These are phyloP conservation scores for Rhimphoctona megacephalus DNA, from an alignment of 2,888 invertebrate species.

Conservation along the genomic window DNA sequence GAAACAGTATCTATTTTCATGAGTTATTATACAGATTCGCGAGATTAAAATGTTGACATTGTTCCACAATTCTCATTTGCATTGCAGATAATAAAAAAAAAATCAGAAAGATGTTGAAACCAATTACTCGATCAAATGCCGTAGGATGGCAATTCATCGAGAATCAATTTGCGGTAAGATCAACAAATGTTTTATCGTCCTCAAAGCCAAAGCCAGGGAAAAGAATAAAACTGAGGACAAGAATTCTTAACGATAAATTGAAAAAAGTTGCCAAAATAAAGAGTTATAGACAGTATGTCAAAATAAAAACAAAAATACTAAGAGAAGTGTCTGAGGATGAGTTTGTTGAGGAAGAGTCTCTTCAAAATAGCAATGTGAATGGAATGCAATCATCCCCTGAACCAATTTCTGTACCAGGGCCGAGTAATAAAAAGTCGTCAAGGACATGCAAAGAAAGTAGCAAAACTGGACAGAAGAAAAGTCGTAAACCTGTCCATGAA, in stretches of 20 bases:
- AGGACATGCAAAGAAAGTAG: not conserved
- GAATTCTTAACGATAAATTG: conserved; percentile 68
- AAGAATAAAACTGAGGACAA: conserved; percentile 66
- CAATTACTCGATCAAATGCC: conserved; percentile 1
- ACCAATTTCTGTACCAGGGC: not conserved
- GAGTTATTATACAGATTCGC: not conserved
- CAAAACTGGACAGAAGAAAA: not conserved
- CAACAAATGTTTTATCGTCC: conserved; percentile 61
- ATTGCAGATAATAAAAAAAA: not conserved
- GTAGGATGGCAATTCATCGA: conserved; percentile 66
- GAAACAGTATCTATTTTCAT: not conserved
- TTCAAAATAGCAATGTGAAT: not conserved
- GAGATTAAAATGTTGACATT: not conserved
- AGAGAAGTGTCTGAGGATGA: conserved; percentile 65
- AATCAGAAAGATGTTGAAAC: not conserved
- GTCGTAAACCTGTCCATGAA: not conserved
- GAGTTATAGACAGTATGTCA: conserved; percentile 69
- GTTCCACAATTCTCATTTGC: not conserved
- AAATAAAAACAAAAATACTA: conserved; percentile 67
- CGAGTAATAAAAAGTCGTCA: not conserved
- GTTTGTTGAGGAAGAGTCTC: conserved; percentile 31
- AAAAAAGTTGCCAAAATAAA: conserved; percentile 44
- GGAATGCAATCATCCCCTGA: not conserved
- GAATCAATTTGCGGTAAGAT: conserved; percentile 61
- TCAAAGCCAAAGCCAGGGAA: not conserved